Evolutionary conservation across 2,888 invertebrate genomes (phyloP).

Genomic region (Zygothrica quintamaculata): DNA sequence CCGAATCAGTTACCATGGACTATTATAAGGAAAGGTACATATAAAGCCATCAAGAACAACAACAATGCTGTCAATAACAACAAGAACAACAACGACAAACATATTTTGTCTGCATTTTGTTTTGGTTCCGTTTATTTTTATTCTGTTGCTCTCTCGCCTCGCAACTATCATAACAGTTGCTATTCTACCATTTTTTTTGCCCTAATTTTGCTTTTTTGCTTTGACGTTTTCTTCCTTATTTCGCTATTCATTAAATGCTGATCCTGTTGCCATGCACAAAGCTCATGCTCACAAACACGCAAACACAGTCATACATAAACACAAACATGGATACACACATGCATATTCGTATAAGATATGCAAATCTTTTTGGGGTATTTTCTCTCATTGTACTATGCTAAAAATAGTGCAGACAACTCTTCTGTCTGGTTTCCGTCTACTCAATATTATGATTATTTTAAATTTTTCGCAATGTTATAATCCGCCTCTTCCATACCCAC

Average conservation of each 20-base stretch:
- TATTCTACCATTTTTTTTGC: constrained; percentile 53
- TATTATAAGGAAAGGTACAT: constrained; percentile 85
- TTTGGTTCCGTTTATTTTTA: constrained; percentile 65
- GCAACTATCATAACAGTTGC: constrained; percentile 34
- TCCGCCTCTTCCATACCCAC: background rate
- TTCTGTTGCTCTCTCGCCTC: too few species aligned
- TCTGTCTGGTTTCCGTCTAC: constrained; percentile 46
- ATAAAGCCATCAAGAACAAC: constrained; percentile 15
- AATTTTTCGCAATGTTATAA: constrained; percentile 15
- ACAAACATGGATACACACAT: constrained; percentile 5
- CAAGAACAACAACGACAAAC: constrained; percentile 10
- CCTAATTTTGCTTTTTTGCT: constrained; percentile 66
- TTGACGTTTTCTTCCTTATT: constrained; percentile 47
- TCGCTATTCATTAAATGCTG: constrained; percentile 40
- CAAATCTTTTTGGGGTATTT: constrained; percentile 37
- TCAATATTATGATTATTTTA: constrained; percentile 20
- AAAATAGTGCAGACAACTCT: constrained; percentile 46
- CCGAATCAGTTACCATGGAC: constrained; percentile 85
- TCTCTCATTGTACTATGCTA: constrained; percentile 46
- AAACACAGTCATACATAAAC: constrained; percentile 3
- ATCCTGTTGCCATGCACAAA: constrained; percentile 74
- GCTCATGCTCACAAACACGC: constrained; percentile 39
- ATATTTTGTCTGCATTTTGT: constrained; percentile 61
- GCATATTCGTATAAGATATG: constrained; percentile 12
- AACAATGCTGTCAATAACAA: constrained; percentile 18